Conservation (phyloP, 2,888 invertebrate genomes). For the Cataglyphis albicans region DNA sequence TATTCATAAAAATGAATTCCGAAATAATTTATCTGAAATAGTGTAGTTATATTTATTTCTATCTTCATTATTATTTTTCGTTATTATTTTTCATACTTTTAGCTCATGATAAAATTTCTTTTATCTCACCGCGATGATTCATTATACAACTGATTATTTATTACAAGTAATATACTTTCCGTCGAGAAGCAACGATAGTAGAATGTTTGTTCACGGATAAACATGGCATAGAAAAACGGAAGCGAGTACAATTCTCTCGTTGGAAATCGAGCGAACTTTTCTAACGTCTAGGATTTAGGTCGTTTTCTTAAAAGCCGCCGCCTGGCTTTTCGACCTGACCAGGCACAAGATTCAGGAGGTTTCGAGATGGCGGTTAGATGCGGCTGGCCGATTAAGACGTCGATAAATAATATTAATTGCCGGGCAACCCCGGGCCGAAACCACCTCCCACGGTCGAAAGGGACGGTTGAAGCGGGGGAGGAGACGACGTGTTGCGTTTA, state of each 20-base stretch:
- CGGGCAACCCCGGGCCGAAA: constrained; percentile 75
- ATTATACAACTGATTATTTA: background rate
- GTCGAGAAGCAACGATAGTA: constrained; percentile 10
- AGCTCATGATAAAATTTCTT: background rate
- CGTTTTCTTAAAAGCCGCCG: constrained; percentile 36
- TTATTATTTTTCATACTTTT: constrained; percentile 12
- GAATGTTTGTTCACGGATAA: constrained; percentile 22
- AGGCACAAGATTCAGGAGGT: constrained; percentile 58
- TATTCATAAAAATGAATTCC: background rate
- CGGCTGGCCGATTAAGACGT: constrained; percentile 84
- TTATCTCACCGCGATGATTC: background rate
- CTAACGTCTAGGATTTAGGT: constrained; percentile 6
- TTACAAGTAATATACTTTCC: constrained; percentile 1
- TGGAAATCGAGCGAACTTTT: background rate
- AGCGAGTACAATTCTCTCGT: background rate
- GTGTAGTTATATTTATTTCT: background rate
- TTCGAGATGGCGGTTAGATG: constrained; percentile 78
- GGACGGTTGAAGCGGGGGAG: constrained; percentile 46
- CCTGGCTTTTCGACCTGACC: constrained; percentile 48
- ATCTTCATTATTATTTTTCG: constrained; percentile 4
- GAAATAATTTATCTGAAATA: background rate
- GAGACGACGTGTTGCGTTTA: constrained; percentile 82
- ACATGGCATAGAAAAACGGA: constrained; percentile 14
- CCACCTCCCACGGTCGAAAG: constrained; percentile 57
- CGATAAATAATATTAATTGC: constrained; percentile 86